Conservation (phyloP, 2,797 vertebrate species). For the Hafferia zeledoni region DNA sequence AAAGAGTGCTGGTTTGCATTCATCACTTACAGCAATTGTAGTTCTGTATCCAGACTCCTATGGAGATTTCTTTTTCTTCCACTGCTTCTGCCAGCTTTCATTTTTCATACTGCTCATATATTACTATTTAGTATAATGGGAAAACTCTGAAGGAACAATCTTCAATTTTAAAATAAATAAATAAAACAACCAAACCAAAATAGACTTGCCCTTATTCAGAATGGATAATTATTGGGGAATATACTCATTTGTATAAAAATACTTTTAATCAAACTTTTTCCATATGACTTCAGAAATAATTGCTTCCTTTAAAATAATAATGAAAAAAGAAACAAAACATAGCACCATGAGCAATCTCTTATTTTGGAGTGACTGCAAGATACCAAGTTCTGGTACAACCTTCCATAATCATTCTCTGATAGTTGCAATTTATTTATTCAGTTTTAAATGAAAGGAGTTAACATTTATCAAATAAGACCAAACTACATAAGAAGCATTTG, state of each 20-base stretch:
- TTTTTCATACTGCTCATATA: constrained; percentile 51
- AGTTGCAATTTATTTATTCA: neutral
- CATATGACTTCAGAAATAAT: neutral
- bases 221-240: neutral
- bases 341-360: neutral
- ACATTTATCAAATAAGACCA: neutral
- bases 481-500: neutral
- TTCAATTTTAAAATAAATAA: neutral
- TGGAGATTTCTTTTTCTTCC: constrained; percentile 53
- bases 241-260: neutral
- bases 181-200: neutral
- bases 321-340: neutral
- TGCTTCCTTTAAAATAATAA: neutral
- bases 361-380: neutral
- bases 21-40: constrained; percentile 58
- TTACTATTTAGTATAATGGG: constrained; percentile 37
- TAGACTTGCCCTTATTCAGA: neutral
- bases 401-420: neutral
- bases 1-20: constrained; percentile 65
- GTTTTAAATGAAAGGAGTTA: neutral
- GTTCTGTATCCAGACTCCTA: constrained; percentile 58
- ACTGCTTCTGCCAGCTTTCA: constrained; percentile 52
- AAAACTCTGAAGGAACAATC: constrained; percentile 31
- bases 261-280: constrained; percentile 13
- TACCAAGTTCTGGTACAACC: neutral